Base-by-base conservation (phyloP, 2,113 vertebrate genomes). In the Protobothrops mucrosquamatus region DNA sequence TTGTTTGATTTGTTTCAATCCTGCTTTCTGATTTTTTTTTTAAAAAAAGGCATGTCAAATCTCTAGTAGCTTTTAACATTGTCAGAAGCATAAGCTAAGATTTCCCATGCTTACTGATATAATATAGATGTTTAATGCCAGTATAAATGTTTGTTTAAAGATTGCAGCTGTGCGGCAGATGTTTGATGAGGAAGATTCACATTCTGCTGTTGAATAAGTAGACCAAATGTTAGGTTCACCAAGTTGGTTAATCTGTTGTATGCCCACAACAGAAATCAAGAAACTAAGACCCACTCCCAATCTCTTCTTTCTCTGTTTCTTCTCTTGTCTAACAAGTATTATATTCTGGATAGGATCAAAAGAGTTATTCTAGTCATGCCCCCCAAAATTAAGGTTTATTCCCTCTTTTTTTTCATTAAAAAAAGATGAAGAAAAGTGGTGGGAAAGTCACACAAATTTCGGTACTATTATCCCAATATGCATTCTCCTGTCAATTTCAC, bases 91-190 rank as follows among this genome's bases (percentile, higher is more conserved):
- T 92, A 94, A 91, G 15, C 54, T 90, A 87, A 57, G 92, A 93
- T 94, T 48, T 91, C 4, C 69, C 43, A 85, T 94, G n/a, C 39
- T 94, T 91, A 59, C 29, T 95, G 48, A 93, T n/a, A 89, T 86
- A 46, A 43, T 88, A 94, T 29, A 86, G 81, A 87, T 55, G 43
- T 14, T 94, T 94, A 89, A 89, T 89, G 90, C 94, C 88, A 88
- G 39, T 12, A 48, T 93, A 86, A 29, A 57, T 81, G 51, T 90
- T 89, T 91, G 86, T 93, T 92, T 89, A 74, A 43, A 94, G 93
- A 93, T 90, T 87, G 34, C 54, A 57, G 64, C 74, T 94, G 92
- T 24, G 9, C 56, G 52, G 51, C 0, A 0, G 6, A 69, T 92
- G 89, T 87, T 24, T 51, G 55, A 56, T 57, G 74, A 85, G 85